phyloP scores from a whole-genome alignment of 2,888 invertebrate species.

The Stramonita haemastoma region DNA sequence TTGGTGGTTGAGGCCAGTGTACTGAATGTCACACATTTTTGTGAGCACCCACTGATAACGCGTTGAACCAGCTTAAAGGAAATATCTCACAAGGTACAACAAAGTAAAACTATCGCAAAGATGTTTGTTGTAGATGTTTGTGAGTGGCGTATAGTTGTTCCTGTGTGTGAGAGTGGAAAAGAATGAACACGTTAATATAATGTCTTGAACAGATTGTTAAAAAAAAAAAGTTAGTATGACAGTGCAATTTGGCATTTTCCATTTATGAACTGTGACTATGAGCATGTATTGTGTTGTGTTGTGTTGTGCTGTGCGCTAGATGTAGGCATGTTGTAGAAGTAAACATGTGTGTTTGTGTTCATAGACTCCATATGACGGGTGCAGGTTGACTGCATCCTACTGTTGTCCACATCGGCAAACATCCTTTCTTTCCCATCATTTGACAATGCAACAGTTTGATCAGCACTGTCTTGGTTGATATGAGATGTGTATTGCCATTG shows the following conservation, averaged over 20 bases:
- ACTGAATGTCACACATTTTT: neutral
- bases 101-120: slow-evolving; percentile 31
- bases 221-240: slow-evolving; percentile 6
- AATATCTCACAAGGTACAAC: neutral
- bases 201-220: slow-evolving; percentile 20
- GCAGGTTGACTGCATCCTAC: neutral
- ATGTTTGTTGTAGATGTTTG: slow-evolving; percentile 14
- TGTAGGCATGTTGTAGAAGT: slow-evolving; percentile 36
- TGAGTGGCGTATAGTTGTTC: neutral
- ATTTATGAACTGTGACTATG: slow-evolving; percentile 1
- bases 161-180: slow-evolving; percentile 8
- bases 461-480: neutral
- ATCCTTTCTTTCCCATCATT: neutral
- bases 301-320: slow-evolving; percentile 39
- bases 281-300: slow-evolving; percentile 37
- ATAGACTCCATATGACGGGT: neutral
- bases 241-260: slow-evolving; percentile 33
- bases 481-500: neutral
- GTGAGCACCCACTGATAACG: neutral
- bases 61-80: neutral
- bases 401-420: neutral
- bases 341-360: slow-evolving; percentile 31
- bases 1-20: slow-evolving; percentile 16
- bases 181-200: neutral
- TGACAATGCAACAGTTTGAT: slow-evolving; percentile 13